Evolutionary conservation across 2,888 invertebrate species (phyloP), one percentile per base, ranked within the genome.

Genomic region (Graphium colonna): DNA sequence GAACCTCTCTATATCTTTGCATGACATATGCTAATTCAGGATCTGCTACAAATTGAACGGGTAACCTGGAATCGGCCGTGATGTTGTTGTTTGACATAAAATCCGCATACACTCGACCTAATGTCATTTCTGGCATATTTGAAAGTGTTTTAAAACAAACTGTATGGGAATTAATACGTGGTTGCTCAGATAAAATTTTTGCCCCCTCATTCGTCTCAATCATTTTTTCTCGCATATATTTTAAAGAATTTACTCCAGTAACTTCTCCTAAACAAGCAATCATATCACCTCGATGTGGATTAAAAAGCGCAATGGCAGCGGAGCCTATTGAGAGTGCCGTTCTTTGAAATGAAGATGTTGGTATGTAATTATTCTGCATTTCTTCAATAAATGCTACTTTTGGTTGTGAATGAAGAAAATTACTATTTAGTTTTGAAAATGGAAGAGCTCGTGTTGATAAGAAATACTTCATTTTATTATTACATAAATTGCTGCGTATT

Each of bases 1-100:
- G 99, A 7, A 96, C 95, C 89, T 99, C 98, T 61, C 99, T 92
- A 77, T 99, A 99, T 51, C 99, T 91, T 79, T 98, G 97, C 95
- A 99, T 97, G 42, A 99, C 95, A 84, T 98, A 99, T 3, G 98
- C 97, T 64, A 98, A 82, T 60, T 98, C 95, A 1, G 93, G 86
- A 78, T 99, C 96, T 61, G 96, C 94, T 44, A 99, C 93, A 83
- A 98, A 99, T 68, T 95, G 95, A 0, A 99, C 98, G 12, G 95
- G 92, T 61, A 94, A 90, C 59, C 99, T 91, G 28, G 96, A 94
- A 89, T 99, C 99, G 0, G 99, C 98, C 3, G 96, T 96, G 0
- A 99, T 97, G 64, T 95, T 93, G 86, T 98, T 96, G 56, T 92
- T 91, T 54, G 90, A 90, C 67, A 98, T 91, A 81, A 98, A 99